Evolutionary conservation across 2,797 vertebrate species (phyloP).

Genomic region (Jordanella pulchra): DNA sequence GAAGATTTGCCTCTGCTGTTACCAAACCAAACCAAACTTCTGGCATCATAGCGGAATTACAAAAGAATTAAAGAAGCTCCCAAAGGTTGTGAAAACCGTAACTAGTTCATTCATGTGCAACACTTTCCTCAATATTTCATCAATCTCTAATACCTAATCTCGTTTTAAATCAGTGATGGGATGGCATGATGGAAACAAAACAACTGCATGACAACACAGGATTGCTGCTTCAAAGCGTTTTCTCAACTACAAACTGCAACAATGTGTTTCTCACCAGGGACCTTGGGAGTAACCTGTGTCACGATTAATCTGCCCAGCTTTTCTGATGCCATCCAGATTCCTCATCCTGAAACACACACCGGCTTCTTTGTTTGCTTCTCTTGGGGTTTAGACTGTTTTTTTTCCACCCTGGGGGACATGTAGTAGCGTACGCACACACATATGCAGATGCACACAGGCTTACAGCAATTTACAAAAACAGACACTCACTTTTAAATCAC

Average conservation of each 20-base stretch:
- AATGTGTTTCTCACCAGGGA: conserved; percentile 83
- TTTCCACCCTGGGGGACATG: conserved; percentile 24
- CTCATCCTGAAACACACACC: conserved; percentile 92
- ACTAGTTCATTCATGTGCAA: not conserved
- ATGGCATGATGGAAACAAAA: conserved; percentile 21
- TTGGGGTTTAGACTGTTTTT: conserved; percentile 64
- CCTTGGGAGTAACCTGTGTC: conserved; percentile 91
- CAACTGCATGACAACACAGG: conserved; percentile 24
- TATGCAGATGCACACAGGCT: conserved; percentile 68
- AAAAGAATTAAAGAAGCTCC: not conserved
- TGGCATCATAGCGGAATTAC: not conserved
- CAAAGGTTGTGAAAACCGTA: not conserved
- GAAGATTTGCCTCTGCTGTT: not conserved
- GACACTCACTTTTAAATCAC: conserved; percentile 35
- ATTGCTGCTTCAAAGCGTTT: conserved; percentile 71
- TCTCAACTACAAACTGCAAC: conserved; percentile 62
- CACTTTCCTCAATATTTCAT: conserved; percentile 1
- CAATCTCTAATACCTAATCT: conserved; percentile 35
- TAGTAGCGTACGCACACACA: conserved; percentile 86
- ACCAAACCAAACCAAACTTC: not conserved
- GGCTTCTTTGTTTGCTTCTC: conserved; percentile 88
- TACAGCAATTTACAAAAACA: conserved; percentile 21
- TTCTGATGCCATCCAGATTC: conserved; percentile 90
- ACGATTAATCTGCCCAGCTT: conserved; percentile 84
- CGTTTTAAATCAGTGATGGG: conserved; percentile 19